Base-by-base conservation (phyloP, 2,888 invertebrate species). In the Cotesia congregata region DNA sequence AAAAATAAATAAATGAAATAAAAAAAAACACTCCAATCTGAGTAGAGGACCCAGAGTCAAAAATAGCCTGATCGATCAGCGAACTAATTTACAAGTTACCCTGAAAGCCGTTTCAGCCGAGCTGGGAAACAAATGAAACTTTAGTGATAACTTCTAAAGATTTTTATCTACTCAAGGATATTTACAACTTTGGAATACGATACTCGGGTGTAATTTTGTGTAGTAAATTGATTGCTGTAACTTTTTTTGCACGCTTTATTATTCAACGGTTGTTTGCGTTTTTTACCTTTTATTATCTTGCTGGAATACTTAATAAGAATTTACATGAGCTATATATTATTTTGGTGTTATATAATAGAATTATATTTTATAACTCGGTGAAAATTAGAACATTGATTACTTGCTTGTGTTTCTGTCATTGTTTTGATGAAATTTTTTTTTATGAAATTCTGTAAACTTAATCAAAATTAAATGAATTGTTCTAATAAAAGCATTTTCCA, bases 51-150 rank as follows among this genome's bases (percentile, higher is more conserved):
- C 69, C 64, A n/a, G 12, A 70, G 70, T 71, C 71, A 38, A 71
- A 75, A 75, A 75, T 75, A 75, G 71, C 65, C 39, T 38, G 30
- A 75, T 75, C 70, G 75, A 75, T 75, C 59, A 40, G 17, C 61
- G 15, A n/a, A 65, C 6, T 71, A 41, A 75, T 75, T 75, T 75
- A 70, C 59, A 60, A 68, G 30, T 70, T 70, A 20, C 38, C 12
- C 65, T 65, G 70, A 50, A 30, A 17, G 12, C 15, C 6, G 40
- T 12, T 62, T 30, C 30, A 30, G 50, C 50, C 6, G 5, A 30
- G 65, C 30, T 30, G 3, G 65, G 12, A 65, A 65, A 65, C 20
- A 62, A 20, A 62, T 62, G 15, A 62, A 62, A 62, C 15, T 62
- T 62, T 62, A n/a, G 20, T 15, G 20, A 17, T 62, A 62, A 15